Base-by-base conservation (phyloP, 2,797 vertebrate genomes). In the Rhincodon typus region DNA sequence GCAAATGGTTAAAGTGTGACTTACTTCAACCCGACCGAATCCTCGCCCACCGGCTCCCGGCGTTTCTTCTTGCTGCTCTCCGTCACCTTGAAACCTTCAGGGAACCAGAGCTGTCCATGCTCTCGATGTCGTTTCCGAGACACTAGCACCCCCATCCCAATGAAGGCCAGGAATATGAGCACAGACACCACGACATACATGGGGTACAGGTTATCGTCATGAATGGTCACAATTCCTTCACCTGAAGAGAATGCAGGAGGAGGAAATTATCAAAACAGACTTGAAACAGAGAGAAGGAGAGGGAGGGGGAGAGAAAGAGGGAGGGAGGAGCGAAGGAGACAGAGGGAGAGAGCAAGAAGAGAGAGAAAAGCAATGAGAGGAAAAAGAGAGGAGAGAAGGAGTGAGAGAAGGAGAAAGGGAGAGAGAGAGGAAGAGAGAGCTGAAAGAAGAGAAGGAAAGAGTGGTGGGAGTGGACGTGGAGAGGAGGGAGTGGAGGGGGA, bases 61-160 rank as follows among this genome's bases (percentile, higher is more conserved):
- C 99, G 98, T 97, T 99, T 99, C 98, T 99, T 99, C 97, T 99
- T 99, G 98, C 98, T 99, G 5, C 98, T 98, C 96, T 99, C 99
- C 0, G 98, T 98, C 97, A 99, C 98, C 97, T 99, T 99, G 98
- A 99, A 99, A 96, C 99, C 99, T 96, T 99, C 99, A 0, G 99
- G 99, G 97, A 99, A 99, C 99, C 99, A 99, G 13, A 99, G 98
- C 96, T 99, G 99, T 74, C 99, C 99, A 67, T 99, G 99, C 96
- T 99, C 99, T 42, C 99, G 98, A 95, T 98, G 98, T 0, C 99
- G 98, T 97, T 99, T 99, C 21, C 98, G 98, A 87, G 98, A 99
- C 70, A 98, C 98, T 97, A 99, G 98, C 96, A 99, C 98, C 50
- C 99, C 99, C 23, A 98, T 98, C 3, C 97, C 98, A 10, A 98